Evolutionary conservation across 2,797 vertebrate genomes (phyloP), one percentile per base, ranked within the genome.

Genomic region (Aythya fuligula): DNA sequence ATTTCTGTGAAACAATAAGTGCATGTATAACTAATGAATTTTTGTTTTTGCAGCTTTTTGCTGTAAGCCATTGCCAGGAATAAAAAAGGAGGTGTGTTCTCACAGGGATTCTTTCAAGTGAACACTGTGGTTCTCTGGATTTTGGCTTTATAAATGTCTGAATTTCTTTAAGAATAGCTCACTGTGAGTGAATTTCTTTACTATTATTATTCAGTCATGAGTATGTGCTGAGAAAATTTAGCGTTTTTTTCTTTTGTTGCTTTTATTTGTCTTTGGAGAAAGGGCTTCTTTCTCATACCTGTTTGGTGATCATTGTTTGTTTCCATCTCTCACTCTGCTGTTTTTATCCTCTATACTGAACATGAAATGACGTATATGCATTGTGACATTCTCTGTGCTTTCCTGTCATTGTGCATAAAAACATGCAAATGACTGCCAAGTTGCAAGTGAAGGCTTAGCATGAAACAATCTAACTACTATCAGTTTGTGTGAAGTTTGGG

Each of bases 31-130:
- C 87, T 87, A 65, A 32, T 19, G 4, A 92, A 94, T 54, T 5
- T 64, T 96, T 97, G 89, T 9, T 87, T 97, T 96, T 97, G 85
- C 86, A 96, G 92, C 80, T 95, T 93, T 96, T 69, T 94, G 89
- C 94, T 70, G 6, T 69, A 91, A 94, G 60, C 64, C 54, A 86
- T 90, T 96, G 84, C 72, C 87, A 91, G 70, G 77, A 94, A 85
- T 83, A 72, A 86, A 90, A 90, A 85, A 86, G 47, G 74, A 27
- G 10, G 71, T 95, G 39, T 89, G 87, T 87, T 93, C 77, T 56
- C 53, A 57, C 65, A 94, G 73, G 65, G 64, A 78, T 92, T 90
- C 70, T 80, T 85, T 95, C 70, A 95, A 93, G 32, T 89, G 61
- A 89, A 72, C 67, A 82, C 30, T 76, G 74, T 60, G 43, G 13